Percentiles rank a stretch among this genome's conserved stretches.
phyloP scores from a whole-genome alignment of 2,113 vertebrate species.

The Vulpes vulpes region DNA sequence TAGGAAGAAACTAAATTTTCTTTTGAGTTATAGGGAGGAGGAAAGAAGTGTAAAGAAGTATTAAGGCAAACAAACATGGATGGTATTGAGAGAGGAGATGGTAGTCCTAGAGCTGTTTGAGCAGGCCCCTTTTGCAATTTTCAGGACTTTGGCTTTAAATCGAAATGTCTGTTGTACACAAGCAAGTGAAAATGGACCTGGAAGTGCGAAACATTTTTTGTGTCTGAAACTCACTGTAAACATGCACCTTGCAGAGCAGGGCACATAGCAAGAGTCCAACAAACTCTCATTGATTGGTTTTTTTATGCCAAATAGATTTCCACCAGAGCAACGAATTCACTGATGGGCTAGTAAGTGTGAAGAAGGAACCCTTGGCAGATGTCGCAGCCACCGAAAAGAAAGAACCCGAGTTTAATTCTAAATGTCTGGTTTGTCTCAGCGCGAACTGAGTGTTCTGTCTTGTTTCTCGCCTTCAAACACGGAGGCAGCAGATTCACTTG shows the following conservation, averaged over 20 bases:
- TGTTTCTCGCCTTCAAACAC: constrained; percentile 54
- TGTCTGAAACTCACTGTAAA: not conserved
- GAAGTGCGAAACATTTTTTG: not conserved
- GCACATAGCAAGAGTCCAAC: not conserved
- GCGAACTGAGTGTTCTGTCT: not conserved
- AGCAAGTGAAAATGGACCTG: not conserved
- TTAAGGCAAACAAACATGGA: not conserved
- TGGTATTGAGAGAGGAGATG: not conserved
- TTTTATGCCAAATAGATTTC: not conserved
- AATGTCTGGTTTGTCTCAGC: not conserved
- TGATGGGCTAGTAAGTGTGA: not conserved
- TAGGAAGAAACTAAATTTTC: constrained; percentile 39
- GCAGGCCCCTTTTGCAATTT: not conserved
- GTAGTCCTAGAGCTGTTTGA: not conserved
- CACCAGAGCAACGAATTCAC: not conserved
- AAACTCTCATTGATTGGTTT: constrained; percentile 9
- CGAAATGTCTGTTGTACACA: not conserved
- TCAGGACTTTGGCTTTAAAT: not conserved
- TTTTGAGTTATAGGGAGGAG: not conserved
- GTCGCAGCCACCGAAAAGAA: not conserved
- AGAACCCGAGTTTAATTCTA: not conserved
- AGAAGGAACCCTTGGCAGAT: not conserved
- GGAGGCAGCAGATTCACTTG: not conserved
- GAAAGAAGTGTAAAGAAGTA: not conserved
- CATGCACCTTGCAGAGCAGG: not conserved